Evolutionary conservation across 2,888 invertebrate genomes (phyloP).

Genomic region (Tetropium fuscum): DNA sequence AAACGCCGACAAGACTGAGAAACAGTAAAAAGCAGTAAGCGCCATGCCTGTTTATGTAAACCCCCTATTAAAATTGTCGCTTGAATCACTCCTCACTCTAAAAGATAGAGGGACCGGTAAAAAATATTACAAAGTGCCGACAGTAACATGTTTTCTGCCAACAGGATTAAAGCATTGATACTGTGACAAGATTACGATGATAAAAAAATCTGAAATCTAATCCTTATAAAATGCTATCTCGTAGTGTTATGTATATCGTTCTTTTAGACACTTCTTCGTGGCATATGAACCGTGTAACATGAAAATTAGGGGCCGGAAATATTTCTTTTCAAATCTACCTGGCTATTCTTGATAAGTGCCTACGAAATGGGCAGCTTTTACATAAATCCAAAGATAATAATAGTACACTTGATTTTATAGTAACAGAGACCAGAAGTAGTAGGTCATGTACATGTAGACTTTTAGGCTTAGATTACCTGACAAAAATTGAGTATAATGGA

Average conservation of each 20-base stretch:
- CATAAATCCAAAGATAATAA: conserved; percentile 1
- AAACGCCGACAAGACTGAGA: conserved; percentile 24
- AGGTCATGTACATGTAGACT: too few species aligned
- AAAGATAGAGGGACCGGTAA: not conserved
- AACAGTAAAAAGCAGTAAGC: conserved; percentile 29
- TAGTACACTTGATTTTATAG: conserved; percentile 4
- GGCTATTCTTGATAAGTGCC: conserved; percentile 18
- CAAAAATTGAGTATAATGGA: too few species aligned
- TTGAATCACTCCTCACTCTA: not conserved
- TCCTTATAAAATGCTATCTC: conserved; percentile 15
- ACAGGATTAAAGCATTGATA: conserved; percentile 19
- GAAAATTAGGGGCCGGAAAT: conserved; percentile 52
- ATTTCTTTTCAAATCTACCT: conserved; percentile 13
- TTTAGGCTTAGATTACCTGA: too few species aligned
- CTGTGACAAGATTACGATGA: conserved; percentile 18
- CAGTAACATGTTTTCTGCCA: conserved; percentile 19
- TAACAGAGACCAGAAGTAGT: not conserved
- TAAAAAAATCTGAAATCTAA: conserved; percentile 19
- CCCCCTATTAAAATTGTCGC: conserved; percentile 39
- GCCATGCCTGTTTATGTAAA: conserved; percentile 38
- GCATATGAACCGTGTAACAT: conserved; percentile 54
- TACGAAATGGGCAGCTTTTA: conserved; percentile 6
- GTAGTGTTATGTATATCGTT: conserved; percentile 9
- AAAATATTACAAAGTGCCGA: conserved; percentile 20
- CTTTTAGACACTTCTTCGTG: conserved; percentile 41